Evolutionary conservation across 2,797 vertebrate species (phyloP).

Genomic region (Melanotaenia parkinsoni): DNA sequence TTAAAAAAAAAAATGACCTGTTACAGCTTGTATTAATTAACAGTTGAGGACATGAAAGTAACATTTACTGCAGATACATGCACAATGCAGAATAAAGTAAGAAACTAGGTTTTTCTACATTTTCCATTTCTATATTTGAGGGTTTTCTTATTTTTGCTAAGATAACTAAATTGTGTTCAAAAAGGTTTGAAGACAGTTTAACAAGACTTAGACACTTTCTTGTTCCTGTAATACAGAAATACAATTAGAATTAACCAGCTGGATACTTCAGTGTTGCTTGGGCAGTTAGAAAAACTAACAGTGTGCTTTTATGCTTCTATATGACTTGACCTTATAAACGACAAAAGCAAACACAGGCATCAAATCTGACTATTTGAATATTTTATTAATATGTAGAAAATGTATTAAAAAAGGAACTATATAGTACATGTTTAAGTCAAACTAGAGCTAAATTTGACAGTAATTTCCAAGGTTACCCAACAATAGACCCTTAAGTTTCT

Average conservation of each 20-base stretch:
- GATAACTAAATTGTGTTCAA: neutral
- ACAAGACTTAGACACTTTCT: neutral
- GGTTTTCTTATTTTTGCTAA: neutral
- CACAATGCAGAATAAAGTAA: neutral
- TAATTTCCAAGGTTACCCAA: conserved; percentile 81
- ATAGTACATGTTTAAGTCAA: conserved; percentile 96
- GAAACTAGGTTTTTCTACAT: neutral
- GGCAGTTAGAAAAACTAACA: neutral
- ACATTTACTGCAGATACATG: neutral
- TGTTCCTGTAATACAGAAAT: neutral
- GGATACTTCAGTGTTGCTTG: neutral
- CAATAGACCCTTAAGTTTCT: conserved; percentile 73
- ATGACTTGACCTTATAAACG: neutral
- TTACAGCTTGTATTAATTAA: neutral
- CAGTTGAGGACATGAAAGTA: neutral
- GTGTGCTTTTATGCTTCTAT: neutral
- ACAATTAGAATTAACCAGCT: neutral
- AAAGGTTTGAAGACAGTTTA: neutral
- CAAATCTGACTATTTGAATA: conserved; percentile 83
- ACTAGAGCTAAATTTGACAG: conserved; percentile 91
- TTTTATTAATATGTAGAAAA: conserved; percentile 99
- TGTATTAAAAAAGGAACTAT: conserved; percentile 99
- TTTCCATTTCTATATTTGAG: neutral
- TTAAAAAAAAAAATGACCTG: neutral
- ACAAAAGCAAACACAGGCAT: conserved; percentile 28